Evolutionary conservation across 1,140 invertebrate species (phyloP).

Genomic region (Drosophila pectinifera): DNA sequence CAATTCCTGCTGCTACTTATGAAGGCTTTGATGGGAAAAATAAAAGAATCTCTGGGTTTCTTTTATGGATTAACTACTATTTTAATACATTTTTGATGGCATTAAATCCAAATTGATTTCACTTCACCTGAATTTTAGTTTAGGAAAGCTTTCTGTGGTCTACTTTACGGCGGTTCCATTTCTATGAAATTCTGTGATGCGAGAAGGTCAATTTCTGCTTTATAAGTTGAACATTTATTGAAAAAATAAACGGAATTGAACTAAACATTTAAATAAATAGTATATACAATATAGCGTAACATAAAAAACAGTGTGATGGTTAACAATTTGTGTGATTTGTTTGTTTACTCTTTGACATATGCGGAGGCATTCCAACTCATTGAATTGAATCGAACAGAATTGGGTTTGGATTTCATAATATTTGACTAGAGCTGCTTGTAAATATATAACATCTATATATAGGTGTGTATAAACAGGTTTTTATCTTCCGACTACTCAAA

Average conservation of each 20-base stretch:
- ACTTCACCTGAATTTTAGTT: conserved; percentile 39
- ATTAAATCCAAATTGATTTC: conserved; percentile 14
- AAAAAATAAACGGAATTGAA: conserved; percentile 42
- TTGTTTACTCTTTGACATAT: conserved; percentile 60
- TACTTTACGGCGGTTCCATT: conserved; percentile 37
- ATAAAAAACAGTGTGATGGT: conserved; percentile 38
- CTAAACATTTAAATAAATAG: conserved; percentile 43
- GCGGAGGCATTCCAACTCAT: conserved; percentile 61
- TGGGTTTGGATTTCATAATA: conserved; percentile 44
- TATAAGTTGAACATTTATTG: conserved; percentile 38
- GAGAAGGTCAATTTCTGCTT: conserved; percentile 7
- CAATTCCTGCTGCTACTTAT: conserved; percentile 73
- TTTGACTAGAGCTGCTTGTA: conserved; percentile 66
- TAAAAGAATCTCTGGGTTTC: neutral
- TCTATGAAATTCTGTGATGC: conserved; percentile 4
- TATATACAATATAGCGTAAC: conserved; percentile 38
- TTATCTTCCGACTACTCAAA: conserved; percentile 59
- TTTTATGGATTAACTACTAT: conserved; percentile 1
- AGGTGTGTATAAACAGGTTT: conserved; percentile 49
- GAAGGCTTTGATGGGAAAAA: conserved; percentile 30
- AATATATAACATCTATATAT: conserved; percentile 64
- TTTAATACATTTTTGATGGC: neutral
- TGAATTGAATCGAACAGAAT: conserved; percentile 45
- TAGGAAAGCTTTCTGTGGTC: conserved; percentile 36
- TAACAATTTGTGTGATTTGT: conserved; percentile 46